Evolutionary conservation across 2,113 vertebrate genomes (phyloP).

Genomic region (Oreochromis aureus): DNA sequence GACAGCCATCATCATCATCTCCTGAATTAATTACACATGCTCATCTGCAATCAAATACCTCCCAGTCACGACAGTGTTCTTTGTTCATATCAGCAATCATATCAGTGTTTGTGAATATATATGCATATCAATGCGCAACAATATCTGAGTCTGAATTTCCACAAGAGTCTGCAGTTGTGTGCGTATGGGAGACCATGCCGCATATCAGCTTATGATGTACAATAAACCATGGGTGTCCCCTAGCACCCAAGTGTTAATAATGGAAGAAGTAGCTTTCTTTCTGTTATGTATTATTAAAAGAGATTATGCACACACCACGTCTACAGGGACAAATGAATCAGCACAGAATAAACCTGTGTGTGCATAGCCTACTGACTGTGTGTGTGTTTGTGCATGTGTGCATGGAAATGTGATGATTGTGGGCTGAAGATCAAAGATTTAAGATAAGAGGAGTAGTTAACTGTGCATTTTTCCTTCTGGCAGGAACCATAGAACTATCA

Average conservation of each 20-base stretch:
- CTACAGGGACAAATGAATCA: constrained; percentile 15
- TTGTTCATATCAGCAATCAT: background rate
- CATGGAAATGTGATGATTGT: background rate
- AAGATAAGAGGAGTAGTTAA: background rate
- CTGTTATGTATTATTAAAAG: constrained; percentile 56
- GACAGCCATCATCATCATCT: background rate
- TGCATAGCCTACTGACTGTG: background rate
- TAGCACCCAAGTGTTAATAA: constrained; percentile 50
- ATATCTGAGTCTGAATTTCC: background rate
- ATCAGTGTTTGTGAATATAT: constrained; percentile 9
- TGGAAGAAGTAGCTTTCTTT: constrained; percentile 47
- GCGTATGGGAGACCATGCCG: background rate
- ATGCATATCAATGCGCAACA: background rate
- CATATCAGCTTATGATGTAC: background rate
- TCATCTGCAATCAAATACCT: constrained; percentile 16
- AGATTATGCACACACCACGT: constrained; percentile 27
- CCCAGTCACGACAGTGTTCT: background rate
- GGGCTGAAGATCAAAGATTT: constrained; percentile 7
- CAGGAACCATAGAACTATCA: background rate
- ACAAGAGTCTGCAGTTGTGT: background rate
- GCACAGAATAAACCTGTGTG: background rate
- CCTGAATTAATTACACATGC: constrained; percentile 30
- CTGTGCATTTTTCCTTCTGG: background rate
- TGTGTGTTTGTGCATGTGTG: background rate
- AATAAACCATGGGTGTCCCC: constrained; percentile 20